Evolutionary conservation across 2,797 vertebrate species (phyloP), one percentile per base, ranked within the genome.

Genomic region (Allobates femoralis): DNA sequence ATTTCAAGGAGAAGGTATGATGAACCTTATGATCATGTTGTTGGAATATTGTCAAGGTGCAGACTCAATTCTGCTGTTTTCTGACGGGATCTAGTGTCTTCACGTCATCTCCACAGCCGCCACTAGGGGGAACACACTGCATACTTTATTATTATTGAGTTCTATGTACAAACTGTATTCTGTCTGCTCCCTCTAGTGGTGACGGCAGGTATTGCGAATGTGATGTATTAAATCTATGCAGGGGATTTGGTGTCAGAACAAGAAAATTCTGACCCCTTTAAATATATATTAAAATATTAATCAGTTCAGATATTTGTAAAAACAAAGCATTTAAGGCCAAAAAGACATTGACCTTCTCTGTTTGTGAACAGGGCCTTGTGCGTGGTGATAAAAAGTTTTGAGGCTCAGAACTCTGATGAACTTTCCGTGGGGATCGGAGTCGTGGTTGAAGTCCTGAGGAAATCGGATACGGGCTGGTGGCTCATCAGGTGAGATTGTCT

Each of bases 381-480:
- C 90, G 94, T 93, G n/a, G 94, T 94, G 0, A 89, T 92, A 67
- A 93, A 89, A 85, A 93, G 67, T 81, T 95, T 92, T 85, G 83
- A 88, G 0, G 85, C 93, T 1, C 92, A 91, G 51, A 92, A 93
- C 26, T 26, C 56, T 0, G 95, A 96, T 51, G 96, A 96, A 90
- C 81, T 96, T 32, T 92, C 95, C 0, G 90, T 96, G 41, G 73
- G 91, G 74, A 93, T 96, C 0, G 95, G 95, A 32, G 90, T 92
- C 2, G 91, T 95, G 67, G 94, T 96, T 69, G 92, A 96, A 86
- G 94, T 96, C 82, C 89, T 96, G 86, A 91, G 90, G 86, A 94
- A 93, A 89, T 94, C 95, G 37, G 91, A 94, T 21, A 83, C 94
- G 0, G 96, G 96, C 89, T 96, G 95, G 95, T 96, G 95, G 95